A percentile compares a stretch with the other conserved stretches of the same genome.
Conservation (phyloP, 2,113 vertebrate species). For the Planiliza haematocheilus region DNA sequence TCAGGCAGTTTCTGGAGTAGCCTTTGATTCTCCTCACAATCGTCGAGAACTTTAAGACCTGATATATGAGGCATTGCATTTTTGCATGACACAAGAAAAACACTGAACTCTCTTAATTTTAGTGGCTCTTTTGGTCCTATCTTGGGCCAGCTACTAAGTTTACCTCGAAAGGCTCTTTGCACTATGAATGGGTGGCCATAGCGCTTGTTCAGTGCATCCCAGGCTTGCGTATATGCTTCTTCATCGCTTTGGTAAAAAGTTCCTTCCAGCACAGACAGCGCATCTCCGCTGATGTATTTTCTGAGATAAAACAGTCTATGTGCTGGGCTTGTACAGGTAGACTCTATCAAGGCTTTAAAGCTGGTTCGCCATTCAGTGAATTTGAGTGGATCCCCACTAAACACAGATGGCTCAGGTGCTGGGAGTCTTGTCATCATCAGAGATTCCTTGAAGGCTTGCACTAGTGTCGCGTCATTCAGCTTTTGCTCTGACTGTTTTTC, state of each 20-base stretch:
- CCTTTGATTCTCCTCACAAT: background rate
- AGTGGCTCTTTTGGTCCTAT: background rate
- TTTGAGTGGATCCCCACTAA: background rate
- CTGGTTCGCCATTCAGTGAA: background rate
- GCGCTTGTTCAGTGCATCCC: background rate
- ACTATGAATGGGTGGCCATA: background rate
- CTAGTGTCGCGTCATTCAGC: too few species aligned
- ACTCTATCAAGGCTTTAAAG: background rate
- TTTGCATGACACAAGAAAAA: background rate
- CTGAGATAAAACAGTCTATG: background rate
- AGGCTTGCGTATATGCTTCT: background rate
- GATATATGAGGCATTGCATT: background rate
- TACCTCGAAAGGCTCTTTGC: background rate
- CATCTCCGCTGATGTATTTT: background rate
- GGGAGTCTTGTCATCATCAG: too few species aligned
- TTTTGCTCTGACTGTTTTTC: too few species aligned
- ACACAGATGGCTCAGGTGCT: background rate
- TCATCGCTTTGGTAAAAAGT: background rate
- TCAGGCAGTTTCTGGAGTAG: background rate
- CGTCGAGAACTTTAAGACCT: background rate
- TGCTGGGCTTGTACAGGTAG: background rate
- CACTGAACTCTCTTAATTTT: background rate
- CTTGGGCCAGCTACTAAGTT: background rate
- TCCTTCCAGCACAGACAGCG: background rate
- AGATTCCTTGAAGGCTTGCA: too few species aligned